A percentile compares a stretch with the other conserved stretches of the same genome.
phyloP scores from a whole-genome alignment of 2,113 vertebrate species.

The Ardeotis arabs region DNA sequence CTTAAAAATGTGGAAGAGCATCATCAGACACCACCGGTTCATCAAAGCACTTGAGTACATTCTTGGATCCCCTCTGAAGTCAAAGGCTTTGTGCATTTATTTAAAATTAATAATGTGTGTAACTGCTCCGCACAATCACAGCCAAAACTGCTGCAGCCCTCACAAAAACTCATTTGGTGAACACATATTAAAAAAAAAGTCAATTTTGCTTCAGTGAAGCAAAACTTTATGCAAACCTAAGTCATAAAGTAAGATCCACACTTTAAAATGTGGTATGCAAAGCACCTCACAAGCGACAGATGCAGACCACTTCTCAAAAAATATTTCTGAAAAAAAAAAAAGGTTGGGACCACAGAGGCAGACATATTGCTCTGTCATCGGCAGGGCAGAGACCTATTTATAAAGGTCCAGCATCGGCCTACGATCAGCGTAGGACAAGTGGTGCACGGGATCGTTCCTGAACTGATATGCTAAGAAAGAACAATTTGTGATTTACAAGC shows the following conservation, averaged over 20 bases:
- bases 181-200: neutral
- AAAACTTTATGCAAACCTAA: neutral
- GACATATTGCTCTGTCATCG: neutral
- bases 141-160: neutral
- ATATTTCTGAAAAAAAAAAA: neutral
- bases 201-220: neutral
- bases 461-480: neutral
- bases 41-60: neutral
- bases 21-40: neutral
- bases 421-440: neutral
- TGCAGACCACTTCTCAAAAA: neutral
- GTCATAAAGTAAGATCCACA: neutral
- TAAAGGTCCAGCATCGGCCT: neutral
- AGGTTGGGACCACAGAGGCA: neutral
- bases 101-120: neutral
- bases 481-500: neutral
- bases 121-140: neutral
- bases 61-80: neutral
- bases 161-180: neutral
- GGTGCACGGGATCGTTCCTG: neutral
- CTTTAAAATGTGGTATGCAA: neutral
- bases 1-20: slow-evolving; percentile 5
- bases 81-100: neutral
- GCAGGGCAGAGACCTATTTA: neutral
- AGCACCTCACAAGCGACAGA: neutral